Base-by-base conservation (phyloP, 2,113 vertebrate genomes). In the Clinocottus analis region DNA sequence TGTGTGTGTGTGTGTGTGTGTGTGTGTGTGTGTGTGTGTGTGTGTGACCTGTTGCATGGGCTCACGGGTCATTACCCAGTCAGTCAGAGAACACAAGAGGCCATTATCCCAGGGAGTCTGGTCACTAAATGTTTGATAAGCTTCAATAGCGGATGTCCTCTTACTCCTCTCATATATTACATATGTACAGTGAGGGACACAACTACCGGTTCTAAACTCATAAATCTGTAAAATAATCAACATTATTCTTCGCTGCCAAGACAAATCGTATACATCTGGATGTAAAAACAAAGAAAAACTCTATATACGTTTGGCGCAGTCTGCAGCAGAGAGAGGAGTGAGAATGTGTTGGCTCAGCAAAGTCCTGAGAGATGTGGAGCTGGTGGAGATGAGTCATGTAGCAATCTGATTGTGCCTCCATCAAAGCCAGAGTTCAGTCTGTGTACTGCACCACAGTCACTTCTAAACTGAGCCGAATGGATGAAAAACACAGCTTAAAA, bases 41-140 rank as follows among this genome's bases (percentile, higher is more conserved):
- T 35, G 29, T 59, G 47, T 45, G 81, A 47, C 45, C 69, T 55
- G 35, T 47, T 63, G 41, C 56, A 61, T 25, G 71, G 63, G 78
- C 70, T 76, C 69, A 82, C 0, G 75, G 79, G 79, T 86, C 86
- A 86, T 90, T 90, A 79, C 51, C 68, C 88, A 69, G 79, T 88
- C 83, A 89, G 79, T 77, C 79, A 70, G 76, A 89, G 82, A 82
- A 84, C 75, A 87, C 70, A 65, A 67, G 65, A 81, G 79, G 80
- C 82, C 74, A 81, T 89, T 90, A 80, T 85, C 73, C 53, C 4
- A n/a, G 60, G 41, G 73, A 85, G 75, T 69, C 80, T 75, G 87
- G 70, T 85, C 37, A 29, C 81, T 89, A 80, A 93, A 90, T 92
- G 83, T 89, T 90, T 91, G 77, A 90, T 88, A 82, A 78, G 69